phyloP scores from a whole-genome alignment of 1,140 invertebrate genomes.

The Chironomus striatipennis region DNA sequence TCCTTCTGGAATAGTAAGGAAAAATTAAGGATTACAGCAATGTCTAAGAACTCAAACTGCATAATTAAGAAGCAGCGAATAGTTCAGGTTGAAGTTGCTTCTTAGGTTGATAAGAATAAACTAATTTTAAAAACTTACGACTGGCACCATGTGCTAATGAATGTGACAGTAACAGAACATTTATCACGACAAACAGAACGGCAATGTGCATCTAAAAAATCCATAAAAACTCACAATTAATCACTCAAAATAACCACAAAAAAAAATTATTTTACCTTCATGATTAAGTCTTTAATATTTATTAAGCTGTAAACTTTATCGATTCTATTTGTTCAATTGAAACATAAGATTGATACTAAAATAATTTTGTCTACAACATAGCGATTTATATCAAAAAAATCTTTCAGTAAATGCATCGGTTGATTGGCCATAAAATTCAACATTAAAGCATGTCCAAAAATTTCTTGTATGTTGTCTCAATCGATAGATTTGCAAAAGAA shows the following conservation, averaged over 20 bases:
- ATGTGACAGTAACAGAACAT: background rate
- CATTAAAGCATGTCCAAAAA: background rate
- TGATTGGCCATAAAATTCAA: background rate
- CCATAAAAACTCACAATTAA: background rate
- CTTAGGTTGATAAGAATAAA: no score
- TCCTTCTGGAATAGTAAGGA: background rate
- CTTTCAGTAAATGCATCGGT: background rate
- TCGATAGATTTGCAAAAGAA: background rate
- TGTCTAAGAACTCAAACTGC: no score
- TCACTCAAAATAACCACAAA: background rate
- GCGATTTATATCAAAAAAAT: background rate
- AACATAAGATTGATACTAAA: background rate
- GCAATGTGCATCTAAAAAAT: background rate
- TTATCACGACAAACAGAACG: background rate
- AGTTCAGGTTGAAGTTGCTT: no score
- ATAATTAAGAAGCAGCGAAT: no score
- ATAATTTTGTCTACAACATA: background rate
- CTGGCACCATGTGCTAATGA: background rate
- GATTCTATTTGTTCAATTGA: background rate
- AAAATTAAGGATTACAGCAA: no score
- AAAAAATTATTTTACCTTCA: background rate
- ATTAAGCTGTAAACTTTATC: background rate
- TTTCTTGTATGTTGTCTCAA: background rate
- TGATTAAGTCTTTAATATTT: background rate
- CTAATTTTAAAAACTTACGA: no score